phyloP scores from a whole-genome alignment of 2,888 invertebrate species.

The Ditula angustiorana region DNA sequence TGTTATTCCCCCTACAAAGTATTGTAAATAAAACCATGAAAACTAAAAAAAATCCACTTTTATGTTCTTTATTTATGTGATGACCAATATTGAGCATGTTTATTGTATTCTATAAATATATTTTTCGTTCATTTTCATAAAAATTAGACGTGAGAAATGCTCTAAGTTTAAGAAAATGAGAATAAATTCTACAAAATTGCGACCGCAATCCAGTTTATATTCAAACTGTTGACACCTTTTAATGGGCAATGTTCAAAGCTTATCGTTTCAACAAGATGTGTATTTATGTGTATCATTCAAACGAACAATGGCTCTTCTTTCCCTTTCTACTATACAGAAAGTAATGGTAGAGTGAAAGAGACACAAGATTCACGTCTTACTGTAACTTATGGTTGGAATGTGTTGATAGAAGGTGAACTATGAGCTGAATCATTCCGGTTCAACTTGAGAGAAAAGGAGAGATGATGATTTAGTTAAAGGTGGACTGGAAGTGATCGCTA shows the following conservation, averaged over 20 bases:
- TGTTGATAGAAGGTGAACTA: slow-evolving; percentile 62
- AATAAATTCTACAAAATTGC: no score
- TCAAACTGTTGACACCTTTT: slow-evolving; percentile 29
- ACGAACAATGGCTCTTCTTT: slow-evolving; percentile 72
- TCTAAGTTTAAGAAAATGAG: no score
- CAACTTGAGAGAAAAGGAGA: slow-evolving; percentile 59
- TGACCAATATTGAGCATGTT: no score
- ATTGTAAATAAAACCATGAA: no score
- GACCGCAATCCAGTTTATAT: no score
- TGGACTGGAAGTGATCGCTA: no score
- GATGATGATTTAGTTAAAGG: not conserved
- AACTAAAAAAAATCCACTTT: no score
- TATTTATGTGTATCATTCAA: slow-evolving; percentile 83
- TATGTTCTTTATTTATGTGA: no score
- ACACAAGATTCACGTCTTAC: slow-evolving; percentile 64
- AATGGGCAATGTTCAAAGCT: slow-evolving; percentile 61
- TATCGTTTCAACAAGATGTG: slow-evolving; percentile 67
- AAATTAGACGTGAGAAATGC: no score
- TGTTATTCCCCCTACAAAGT: no score
- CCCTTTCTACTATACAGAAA: slow-evolving; percentile 58
- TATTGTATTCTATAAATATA: no score
- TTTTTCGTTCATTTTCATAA: no score
- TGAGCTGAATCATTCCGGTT: slow-evolving; percentile 77
- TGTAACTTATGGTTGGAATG: slow-evolving; percentile 55
- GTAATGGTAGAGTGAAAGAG: slow-evolving; percentile 58